Conservation (phyloP, 1,140 invertebrate genomes). For the Brachionus asplanchnoidis region DNA sequence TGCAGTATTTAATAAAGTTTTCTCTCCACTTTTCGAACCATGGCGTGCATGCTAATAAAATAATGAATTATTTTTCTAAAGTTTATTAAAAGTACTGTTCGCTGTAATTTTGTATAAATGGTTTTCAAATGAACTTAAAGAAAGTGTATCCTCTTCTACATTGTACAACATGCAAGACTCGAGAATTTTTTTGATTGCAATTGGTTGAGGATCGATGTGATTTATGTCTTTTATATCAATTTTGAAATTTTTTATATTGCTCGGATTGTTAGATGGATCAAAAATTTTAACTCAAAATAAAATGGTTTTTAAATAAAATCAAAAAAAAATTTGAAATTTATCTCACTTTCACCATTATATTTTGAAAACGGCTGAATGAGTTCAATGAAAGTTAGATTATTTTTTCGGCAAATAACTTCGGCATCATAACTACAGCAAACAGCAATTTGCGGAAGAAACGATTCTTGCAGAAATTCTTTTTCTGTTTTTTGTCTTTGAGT, state of each 20-base stretch:
- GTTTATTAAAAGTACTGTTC: not conserved
- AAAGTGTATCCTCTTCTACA: conserved; percentile 50
- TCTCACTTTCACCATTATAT: conserved; percentile 69
- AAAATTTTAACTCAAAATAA: conserved; percentile 67
- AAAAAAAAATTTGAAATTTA: not conserved
- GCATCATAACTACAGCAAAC: conserved; percentile 74
- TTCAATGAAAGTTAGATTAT: conserved; percentile 82
- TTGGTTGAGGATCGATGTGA: conserved; percentile 72
- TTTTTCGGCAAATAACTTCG: conserved; percentile 76
- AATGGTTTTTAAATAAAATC: not conserved
- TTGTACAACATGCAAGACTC: conserved; percentile 63
- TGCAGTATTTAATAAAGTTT: conserved; percentile 79
- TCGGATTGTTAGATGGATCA: conserved; percentile 71
- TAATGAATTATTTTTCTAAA: conserved; percentile 39
- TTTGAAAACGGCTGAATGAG: conserved; percentile 81
- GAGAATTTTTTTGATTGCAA: conserved; percentile 72
- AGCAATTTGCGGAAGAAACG: conserved; percentile 81
- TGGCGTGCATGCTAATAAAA: conserved; percentile 65
- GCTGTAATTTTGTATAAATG: not conserved
- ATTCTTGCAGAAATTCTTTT: conserved; percentile 79
- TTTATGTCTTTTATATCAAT: conserved; percentile 75
- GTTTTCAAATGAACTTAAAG: conserved; percentile 51
- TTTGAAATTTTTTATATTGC: conserved; percentile 71
- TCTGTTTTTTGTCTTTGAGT: conserved; percentile 60
- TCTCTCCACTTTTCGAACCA: conserved; percentile 95